Conservation (phyloP, 53 echinoderm and acorn worm species). For the Henricia sp. region DNA sequence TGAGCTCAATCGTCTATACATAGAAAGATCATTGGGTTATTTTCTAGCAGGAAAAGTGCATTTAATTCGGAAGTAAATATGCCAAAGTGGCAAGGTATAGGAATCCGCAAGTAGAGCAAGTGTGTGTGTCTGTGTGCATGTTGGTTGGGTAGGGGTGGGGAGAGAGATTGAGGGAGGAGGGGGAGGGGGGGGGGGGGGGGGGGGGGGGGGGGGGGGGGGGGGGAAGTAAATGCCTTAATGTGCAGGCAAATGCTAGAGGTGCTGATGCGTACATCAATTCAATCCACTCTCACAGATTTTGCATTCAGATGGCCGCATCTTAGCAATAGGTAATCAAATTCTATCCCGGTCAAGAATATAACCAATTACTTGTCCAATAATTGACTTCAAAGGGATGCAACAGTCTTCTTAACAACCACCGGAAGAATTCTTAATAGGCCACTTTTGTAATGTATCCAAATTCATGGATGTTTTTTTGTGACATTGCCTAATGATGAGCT, state of each 20-base stretch:
- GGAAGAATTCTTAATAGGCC: too few species aligned
- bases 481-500: too few species aligned
- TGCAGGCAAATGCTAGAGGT: conserved; percentile 4
- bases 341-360: conserved; percentile 13
- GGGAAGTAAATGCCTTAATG: conserved; percentile 1
- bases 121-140: too few species aligned
- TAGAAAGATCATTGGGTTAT: conserved; percentile 64
- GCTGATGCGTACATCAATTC: conserved; percentile 4
- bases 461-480: too few species aligned
- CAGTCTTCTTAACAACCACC: neutral
- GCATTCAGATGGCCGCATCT: conserved; percentile 45
- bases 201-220: neutral
- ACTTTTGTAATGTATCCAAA: too few species aligned
- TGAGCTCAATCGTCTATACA: conserved; percentile 30
- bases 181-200: conserved; percentile 15
- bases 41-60: conserved; percentile 53
- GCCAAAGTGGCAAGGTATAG: conserved; percentile 50
- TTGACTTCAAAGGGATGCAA: conserved; percentile 13
- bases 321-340: conserved; percentile 47
- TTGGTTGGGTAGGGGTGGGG: too few species aligned
- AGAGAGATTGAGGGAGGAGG: too few species aligned
- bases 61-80: conserved; percentile 53
- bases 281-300: conserved; percentile 18
- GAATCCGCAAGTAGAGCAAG: too few species aligned
- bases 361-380: conserved; percentile 42